A percentile compares a stretch with the other conserved stretches of the same genome.
Conservation (phyloP, 2,888 invertebrate species). For the Sussaba pulchella region DNA sequence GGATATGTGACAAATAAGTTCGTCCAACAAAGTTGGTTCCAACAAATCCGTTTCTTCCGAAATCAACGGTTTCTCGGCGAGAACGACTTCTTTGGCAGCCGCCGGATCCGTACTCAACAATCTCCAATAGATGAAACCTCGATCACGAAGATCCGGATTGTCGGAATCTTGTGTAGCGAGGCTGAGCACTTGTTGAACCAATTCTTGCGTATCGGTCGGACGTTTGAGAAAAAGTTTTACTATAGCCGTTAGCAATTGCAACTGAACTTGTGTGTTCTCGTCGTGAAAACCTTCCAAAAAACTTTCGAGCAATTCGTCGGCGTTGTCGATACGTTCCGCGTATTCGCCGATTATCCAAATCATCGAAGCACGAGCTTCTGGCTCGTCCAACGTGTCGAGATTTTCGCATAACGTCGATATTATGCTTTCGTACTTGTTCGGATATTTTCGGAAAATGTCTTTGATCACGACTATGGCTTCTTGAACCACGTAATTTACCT, state of each 20-base stretch:
- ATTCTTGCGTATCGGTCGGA: slow-evolving; percentile 98
- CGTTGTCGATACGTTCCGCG: slow-evolving; percentile 99
- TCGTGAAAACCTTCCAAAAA: slow-evolving; percentile 99
- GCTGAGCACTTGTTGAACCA: slow-evolving; percentile 98
- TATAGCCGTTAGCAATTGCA: slow-evolving; percentile 98
- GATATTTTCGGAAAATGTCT: slow-evolving; percentile 98
- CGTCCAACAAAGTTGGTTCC: slow-evolving; percentile 98
- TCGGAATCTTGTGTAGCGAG: slow-evolving; percentile 97
- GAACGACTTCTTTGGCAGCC: slow-evolving; percentile 99
- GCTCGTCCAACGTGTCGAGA: slow-evolving; percentile 98
- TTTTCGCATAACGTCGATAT: slow-evolving; percentile 99
- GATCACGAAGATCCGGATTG: slow-evolving; percentile 98
- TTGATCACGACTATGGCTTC: slow-evolving; percentile 99
- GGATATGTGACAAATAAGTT: slow-evolving; percentile 99
- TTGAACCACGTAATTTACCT: slow-evolving; percentile 99
- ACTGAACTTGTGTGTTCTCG: slow-evolving; percentile 98
- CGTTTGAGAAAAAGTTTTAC: slow-evolving; percentile 99
- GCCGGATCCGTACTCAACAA: slow-evolving; percentile 99
- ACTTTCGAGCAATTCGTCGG: slow-evolving; percentile 98
- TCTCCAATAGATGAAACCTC: slow-evolving; percentile 99
- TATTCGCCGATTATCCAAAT: slow-evolving; percentile 98
- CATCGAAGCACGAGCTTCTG: slow-evolving; percentile 99
- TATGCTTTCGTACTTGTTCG: slow-evolving; percentile 99
- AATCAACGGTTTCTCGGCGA: slow-evolving; percentile 99
- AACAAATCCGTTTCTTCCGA: slow-evolving; percentile 99